Base-by-base conservation (phyloP, 2,797 vertebrate genomes). In the Rhabdophis nuchalis region DNA sequence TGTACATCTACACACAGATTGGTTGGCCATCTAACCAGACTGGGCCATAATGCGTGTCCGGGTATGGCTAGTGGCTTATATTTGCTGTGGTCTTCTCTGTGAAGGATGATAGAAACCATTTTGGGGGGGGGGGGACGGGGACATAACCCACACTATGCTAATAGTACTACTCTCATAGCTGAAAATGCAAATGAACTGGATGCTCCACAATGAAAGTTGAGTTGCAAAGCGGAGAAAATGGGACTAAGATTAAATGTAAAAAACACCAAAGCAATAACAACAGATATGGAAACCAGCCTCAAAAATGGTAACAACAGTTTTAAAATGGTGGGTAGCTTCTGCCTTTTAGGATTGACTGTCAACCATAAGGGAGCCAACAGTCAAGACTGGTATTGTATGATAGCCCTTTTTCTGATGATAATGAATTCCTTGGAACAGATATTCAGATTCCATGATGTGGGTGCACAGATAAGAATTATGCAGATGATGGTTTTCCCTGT, bases 51-150 rank as follows among this genome's bases (percentile, higher is more conserved):
- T n/a, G n/a, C n/a, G n/a, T n/a, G n/a, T n/a, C n/a, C n/a, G n/a
- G n/a, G n/a, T n/a, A n/a, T n/a, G n/a, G n/a, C n/a, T n/a, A n/a
- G n/a, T 88, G 68, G 11, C 64, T 57, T 87, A 27, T 25, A 88
- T 90, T 90, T 90, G 18, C 46, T 53, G 9, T 77, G 29, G 46
- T 61, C 25, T 93, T 87, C 41, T 29, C 14, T 54, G 32, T 46
- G 68, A 89, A 93, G 53, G 56, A 82, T 54, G 12, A 54, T 58
- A 68, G 72, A 92, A 54, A 64, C 56, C 61, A 90, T 77, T 90
- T 46, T 18, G 41, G 12, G 36, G 32, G 32, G 9, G 20, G 9
- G 6, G 2, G 0, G 11, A 11, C n/a, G n/a, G n/a, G n/a, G n/a
- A 25, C 20, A 46, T 82, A 82, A 82, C 20, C 0, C 72, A 82